A percentile compares a stretch with the other conserved stretches of the same genome.
Conservation (phyloP, 2,113 vertebrate species). For the Xenopus laevis region DNA sequence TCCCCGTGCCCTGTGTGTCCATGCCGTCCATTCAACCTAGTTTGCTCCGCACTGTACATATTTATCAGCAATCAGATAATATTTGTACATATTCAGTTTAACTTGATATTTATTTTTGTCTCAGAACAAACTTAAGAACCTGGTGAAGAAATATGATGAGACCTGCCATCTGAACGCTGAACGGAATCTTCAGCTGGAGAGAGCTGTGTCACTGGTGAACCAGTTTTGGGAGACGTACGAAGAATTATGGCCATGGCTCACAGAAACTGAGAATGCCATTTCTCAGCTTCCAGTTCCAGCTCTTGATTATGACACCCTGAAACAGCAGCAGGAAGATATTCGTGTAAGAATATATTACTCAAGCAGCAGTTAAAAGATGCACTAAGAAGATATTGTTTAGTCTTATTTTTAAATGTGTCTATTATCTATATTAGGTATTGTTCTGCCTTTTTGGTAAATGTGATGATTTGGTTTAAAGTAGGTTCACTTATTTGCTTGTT, state of each 20-base stretch:
- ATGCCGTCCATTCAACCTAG: too few species aligned
- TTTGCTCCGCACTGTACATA: too few species aligned
- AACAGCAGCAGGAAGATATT: conserved; percentile 91
- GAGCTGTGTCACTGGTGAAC: conserved; percentile 84
- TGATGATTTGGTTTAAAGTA: too few species aligned
- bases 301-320: conserved; percentile 89
- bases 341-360: conserved; percentile 69
- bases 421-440: too few species aligned
- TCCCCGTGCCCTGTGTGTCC: too few species aligned
- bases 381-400: too few species aligned
- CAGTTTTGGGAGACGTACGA: conserved; percentile 98
- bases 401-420: too few species aligned
- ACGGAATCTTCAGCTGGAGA: conserved; percentile 89
- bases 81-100: too few species aligned
- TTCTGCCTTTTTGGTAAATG: too few species aligned
- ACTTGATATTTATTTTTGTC: neutral
- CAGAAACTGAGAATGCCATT: conserved; percentile 77
- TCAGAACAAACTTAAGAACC: conserved; percentile 77
- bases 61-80: too few species aligned
- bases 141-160: conserved; percentile 76
- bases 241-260: conserved; percentile 93
- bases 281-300: conserved; percentile 80
- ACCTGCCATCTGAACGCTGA: conserved; percentile 92
- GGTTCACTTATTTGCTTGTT: too few species aligned
- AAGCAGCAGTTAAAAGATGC: neutral